Percentiles rank a stretch among this genome's conserved stretches.
Evolutionary conservation across 2,113 vertebrate species (phyloP).

Genomic region (Acrocephalus arundinaceus): DNA sequence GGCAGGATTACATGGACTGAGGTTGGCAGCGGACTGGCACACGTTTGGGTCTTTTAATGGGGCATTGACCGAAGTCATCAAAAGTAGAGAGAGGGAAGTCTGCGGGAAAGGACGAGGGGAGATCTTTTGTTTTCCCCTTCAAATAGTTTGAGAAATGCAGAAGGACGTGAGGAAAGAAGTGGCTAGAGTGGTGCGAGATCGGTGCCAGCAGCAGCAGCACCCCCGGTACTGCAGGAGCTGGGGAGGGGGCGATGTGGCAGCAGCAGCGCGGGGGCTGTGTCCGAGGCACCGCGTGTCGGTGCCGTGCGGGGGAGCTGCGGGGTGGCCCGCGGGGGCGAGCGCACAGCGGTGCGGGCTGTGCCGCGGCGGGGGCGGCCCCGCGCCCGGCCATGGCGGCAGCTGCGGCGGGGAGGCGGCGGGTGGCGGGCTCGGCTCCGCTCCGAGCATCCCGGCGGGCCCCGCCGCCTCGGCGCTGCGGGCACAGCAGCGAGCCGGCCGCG

Average conservation of each 20-base stretch:
- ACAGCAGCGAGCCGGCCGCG: not conserved
- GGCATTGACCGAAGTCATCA: not conserved
- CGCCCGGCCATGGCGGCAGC: not conserved
- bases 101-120: accelerated
- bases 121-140: not conserved
- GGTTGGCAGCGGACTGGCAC: not conserved
- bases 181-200: not conserved
- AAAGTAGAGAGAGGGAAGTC: not conserved
- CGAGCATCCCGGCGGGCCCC: not conserved
- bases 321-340: not conserved
- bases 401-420: too few relatives aligned
- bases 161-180: not conserved
- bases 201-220: not conserved
- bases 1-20: not conserved
- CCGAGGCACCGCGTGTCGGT: not conserved
- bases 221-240: not conserved
- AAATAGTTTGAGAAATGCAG: not conserved
- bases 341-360: not conserved
- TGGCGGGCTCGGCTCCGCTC: not conserved
- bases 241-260: not conserved
- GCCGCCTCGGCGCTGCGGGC: not conserved
- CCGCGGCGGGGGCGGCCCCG: not conserved
- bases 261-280: not conserved
- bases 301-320: not conserved
- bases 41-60: accelerated